Evolutionary conservation across 37 sponge, comb jelly and placozoan genomes (phyloP).

Genomic region (Lycopodina hypogea): DNA sequence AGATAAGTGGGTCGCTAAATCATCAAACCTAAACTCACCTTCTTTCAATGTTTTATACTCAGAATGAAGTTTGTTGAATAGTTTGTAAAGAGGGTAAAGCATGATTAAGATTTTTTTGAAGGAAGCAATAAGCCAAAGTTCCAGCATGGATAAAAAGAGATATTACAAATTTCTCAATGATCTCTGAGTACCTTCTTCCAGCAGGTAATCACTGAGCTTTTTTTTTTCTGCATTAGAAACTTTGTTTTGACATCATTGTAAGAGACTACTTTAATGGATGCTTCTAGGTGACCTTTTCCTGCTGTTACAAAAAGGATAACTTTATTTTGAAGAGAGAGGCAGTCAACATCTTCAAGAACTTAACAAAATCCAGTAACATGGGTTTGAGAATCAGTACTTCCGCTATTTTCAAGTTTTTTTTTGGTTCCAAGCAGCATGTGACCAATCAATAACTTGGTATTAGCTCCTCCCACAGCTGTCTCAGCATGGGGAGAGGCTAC

Average conservation of each 20-base stretch:
- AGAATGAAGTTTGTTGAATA: constrained; percentile 38
- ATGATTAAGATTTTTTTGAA: constrained; percentile 52
- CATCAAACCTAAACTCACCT: constrained; percentile 60
- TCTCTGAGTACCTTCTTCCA: constrained; percentile 31
- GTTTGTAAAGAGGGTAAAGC: constrained; percentile 55
- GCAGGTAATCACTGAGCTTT: constrained; percentile 14
- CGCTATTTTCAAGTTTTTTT: neutral
- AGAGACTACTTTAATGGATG: neutral
- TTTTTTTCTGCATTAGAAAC: constrained; percentile 33
- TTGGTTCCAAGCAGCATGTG: neutral
- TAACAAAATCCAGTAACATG: neutral
- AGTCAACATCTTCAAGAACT: neutral
- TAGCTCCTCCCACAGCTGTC: too few relatives aligned
- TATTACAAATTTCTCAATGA: constrained; percentile 49
- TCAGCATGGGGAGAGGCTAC: too few relatives aligned
- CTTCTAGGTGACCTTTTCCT: neutral
- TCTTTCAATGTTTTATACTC: constrained; percentile 47
- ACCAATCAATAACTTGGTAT: neutral
- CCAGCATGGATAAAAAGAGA: constrained; percentile 48
- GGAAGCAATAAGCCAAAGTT: constrained; percentile 46
- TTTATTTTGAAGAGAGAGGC: neutral
- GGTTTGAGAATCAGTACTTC: neutral
- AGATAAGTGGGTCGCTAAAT: constrained; percentile 21
- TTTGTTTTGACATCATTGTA: constrained; percentile 9
- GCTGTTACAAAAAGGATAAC: neutral